Evolutionary conservation across 2,888 invertebrate species (phyloP).

Genomic region (Plusia festucae): DNA sequence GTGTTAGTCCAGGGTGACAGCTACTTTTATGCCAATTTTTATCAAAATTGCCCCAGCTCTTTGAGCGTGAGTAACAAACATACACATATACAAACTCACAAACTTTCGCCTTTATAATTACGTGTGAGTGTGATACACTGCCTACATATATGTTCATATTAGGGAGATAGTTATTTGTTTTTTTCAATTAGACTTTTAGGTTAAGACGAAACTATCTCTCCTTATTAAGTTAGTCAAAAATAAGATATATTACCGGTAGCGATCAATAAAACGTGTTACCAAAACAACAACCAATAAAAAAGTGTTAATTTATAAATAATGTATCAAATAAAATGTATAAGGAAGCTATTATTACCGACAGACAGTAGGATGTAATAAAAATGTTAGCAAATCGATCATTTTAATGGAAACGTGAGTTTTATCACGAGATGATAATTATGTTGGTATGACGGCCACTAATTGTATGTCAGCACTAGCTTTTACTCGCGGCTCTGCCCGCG

Average conservation of each 20-base stretch:
- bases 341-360: slow-evolving; percentile 40
- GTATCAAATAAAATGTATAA: slow-evolving; percentile 30
- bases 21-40: no score
- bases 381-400: slow-evolving; percentile 41
- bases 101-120: no score
- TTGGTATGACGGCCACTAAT: slow-evolving; percentile 25
- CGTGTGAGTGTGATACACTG: no score
- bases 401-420: slow-evolving; percentile 54
- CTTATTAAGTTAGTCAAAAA: neutral
- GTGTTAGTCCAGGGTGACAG: no score
- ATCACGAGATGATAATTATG: slow-evolving; percentile 46
- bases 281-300: slow-evolving; percentile 32
- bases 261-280: slow-evolving; percentile 42
- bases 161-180: no score
- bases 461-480: slow-evolving; percentile 22
- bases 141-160: no score
- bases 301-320: slow-evolving; percentile 36
- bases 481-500: no score
- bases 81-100: no score
- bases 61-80: no score
- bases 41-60: no score
- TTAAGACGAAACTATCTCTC: no score
- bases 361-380: slow-evolving; percentile 49
- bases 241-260: neutral
- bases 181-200: no score